Evolutionary conservation across 2,888 invertebrate species (phyloP), one percentile per base, ranked within the genome.

Genomic region (Lepidochrysops patricia): DNA sequence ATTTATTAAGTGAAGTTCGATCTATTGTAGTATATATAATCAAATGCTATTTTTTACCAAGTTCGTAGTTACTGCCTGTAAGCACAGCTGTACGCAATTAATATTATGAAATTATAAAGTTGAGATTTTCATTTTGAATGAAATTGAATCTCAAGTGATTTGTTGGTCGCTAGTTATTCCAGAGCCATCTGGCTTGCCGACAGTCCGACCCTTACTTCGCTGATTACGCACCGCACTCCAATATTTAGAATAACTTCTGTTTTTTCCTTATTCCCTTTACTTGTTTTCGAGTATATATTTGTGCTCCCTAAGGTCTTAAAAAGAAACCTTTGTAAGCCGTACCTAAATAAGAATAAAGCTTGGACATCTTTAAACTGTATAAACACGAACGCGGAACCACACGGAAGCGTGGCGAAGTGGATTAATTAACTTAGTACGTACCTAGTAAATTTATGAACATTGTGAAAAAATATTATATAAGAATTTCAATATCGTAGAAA

Each of bases 221-320:
- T 54, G 54, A 54, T 54, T 54, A 54, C 26, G 25, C 27, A 50
- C 54, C 54, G 29, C 32, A 19, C 29, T 32, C 19, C 29, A 15
- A 29, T 29, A 19, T 32, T 54, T 19, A 19, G 19, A 54, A 32
- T 54, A 54, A 54, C 54, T 19, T 32, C 32, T 27, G 23, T 29
- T 32, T 54, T 32, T 32, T 52, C 32, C 32, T 32, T 26, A 26
- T 50, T n/a, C 26, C 29, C 15, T n/a, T n/a, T n/a, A n/a, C n/a
- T 54, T 32, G 29, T 32, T 54, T 54, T 43, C 43, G 9, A 43
- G 19, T 19, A 9, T 29, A 12, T 43, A 43, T 43, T 43, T 43
- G 43, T 7, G 29, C 4, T 9, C 19, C 37, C 6, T 15, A 19
- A 43, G 19, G 7, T 9, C 4, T 9, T 19, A 2, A 4, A 34